Evolutionary conservation across 2,888 invertebrate genomes (phyloP).

Genomic region (Thyatira batis): DNA sequence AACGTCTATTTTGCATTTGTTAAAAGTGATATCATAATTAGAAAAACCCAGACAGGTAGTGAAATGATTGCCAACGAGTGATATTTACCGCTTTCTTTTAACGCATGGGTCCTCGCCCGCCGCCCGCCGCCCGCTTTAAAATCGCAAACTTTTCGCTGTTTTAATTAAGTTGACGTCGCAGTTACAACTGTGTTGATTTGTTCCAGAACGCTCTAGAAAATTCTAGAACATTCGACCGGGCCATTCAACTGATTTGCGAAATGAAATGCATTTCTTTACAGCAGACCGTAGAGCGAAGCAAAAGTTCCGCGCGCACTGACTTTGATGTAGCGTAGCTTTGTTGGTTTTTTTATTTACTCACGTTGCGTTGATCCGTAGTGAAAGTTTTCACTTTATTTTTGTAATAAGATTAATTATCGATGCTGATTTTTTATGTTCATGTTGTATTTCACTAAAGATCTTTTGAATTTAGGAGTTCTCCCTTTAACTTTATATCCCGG

Average conservation of each 20-base stretch:
- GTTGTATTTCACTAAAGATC: background rate
- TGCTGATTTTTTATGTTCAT: background rate
- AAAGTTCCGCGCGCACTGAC: conserved; percentile 11
- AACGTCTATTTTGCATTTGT: no score
- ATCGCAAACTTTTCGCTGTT: conserved; percentile 75
- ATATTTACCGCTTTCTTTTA: conserved; percentile 17
- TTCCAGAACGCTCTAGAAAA: conserved; percentile 19
- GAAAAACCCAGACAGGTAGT: no score
- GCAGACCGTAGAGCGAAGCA: conserved; percentile 11
- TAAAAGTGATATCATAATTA: no score
- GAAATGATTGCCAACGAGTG: no score
- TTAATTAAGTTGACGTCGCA: conserved; percentile 78
- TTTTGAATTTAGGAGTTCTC: no score
- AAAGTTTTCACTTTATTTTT: conserved; percentile 15
- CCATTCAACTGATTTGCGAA: conserved; percentile 26
- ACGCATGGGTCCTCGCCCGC: conserved; percentile 9
- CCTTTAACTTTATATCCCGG: no score
- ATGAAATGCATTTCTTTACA: conserved; percentile 30
- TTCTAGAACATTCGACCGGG: conserved; percentile 8
- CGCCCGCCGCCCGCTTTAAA: conserved; percentile 55
- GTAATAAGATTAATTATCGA: conserved; percentile 18
- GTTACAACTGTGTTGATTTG: conserved; percentile 74
- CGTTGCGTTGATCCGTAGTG: background rate
- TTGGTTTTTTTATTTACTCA: conserved; percentile 7
- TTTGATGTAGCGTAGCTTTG: conserved; percentile 8